phyloP scores from a whole-genome alignment of 2,888 invertebrate genomes.

The Cephus pulcher region DNA sequence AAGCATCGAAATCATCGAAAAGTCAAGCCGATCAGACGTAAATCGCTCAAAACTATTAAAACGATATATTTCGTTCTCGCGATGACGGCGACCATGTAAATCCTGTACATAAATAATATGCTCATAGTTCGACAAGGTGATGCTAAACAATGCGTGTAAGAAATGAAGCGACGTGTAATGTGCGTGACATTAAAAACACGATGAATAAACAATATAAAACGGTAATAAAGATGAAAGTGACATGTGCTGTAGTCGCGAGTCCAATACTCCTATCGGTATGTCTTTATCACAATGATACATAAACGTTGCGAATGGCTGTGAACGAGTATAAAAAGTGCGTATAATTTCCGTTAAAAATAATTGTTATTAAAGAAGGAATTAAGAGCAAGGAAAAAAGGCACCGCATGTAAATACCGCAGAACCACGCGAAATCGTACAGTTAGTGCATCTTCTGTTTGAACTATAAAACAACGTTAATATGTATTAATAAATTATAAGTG shows the following conservation, averaged over 20 bases:
- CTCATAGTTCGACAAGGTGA: not conserved
- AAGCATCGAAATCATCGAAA: not conserved
- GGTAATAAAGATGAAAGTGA: not conserved
- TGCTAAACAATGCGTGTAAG: not conserved
- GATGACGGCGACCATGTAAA: not conserved
- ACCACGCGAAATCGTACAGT: not conserved
- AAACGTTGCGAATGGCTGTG: not conserved
- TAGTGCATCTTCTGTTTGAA: not conserved
- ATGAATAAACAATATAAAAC: too few relatives aligned
- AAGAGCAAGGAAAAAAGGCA: conserved; percentile 5
- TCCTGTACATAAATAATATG: not conserved
- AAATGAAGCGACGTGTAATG: not conserved
- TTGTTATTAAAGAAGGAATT: conserved; percentile 7
- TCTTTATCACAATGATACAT: not conserved
- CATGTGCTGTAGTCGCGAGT: not conserved
- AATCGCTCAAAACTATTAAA: not conserved
- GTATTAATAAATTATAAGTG: not conserved
- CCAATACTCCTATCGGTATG: not conserved
- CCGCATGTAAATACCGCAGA: not conserved
- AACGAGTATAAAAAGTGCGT: not conserved
- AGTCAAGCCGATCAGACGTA: not conserved
- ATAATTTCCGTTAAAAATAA: conserved; percentile 14
- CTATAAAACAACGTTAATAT: not conserved
- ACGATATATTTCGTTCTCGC: not conserved
- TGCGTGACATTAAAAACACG: not conserved